Evolutionary conservation across 1,140 invertebrate genomes (phyloP).

Genomic region (Lamellibrachia luymesi): DNA sequence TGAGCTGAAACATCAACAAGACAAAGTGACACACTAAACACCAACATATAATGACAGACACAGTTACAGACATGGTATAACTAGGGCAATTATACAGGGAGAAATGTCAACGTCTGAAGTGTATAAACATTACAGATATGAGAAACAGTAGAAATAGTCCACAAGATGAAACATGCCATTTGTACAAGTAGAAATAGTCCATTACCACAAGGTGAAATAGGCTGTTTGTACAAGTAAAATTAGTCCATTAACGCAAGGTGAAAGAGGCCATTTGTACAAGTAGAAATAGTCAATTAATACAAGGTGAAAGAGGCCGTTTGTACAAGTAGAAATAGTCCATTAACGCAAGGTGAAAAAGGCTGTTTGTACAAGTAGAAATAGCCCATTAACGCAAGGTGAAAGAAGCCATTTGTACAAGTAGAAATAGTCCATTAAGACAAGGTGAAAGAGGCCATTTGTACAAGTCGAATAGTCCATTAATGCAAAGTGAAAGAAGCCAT

Average conservation of each 20-base stretch:
- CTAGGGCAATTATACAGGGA: too few species aligned
- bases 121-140: too few species aligned
- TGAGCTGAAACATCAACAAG: slow-evolving; percentile 65
- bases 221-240: too few species aligned
- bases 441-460: not conserved
- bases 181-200: too few species aligned
- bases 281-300: not conserved
- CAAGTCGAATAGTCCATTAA: not conserved
- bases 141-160: too few species aligned
- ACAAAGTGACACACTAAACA: not conserved
- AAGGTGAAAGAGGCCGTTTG: not conserved
- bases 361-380: not conserved
- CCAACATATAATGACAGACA: too few species aligned
- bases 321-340: not conserved
- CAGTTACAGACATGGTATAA: too few species aligned
- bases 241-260: too few species aligned
- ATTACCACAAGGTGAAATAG: too few species aligned
- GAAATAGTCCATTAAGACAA: not conserved
- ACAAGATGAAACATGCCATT: too few species aligned
- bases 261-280: too few species aligned
- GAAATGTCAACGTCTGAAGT: too few species aligned
- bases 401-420: not conserved
- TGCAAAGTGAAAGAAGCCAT: not conserved
- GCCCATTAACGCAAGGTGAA: not conserved
- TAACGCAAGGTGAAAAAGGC: not conserved